A percentile compares a stretch with the other conserved stretches of the same genome.
Conservation (phyloP, 2,797 vertebrate genomes). For the Pachyuromys duprasi region DNA sequence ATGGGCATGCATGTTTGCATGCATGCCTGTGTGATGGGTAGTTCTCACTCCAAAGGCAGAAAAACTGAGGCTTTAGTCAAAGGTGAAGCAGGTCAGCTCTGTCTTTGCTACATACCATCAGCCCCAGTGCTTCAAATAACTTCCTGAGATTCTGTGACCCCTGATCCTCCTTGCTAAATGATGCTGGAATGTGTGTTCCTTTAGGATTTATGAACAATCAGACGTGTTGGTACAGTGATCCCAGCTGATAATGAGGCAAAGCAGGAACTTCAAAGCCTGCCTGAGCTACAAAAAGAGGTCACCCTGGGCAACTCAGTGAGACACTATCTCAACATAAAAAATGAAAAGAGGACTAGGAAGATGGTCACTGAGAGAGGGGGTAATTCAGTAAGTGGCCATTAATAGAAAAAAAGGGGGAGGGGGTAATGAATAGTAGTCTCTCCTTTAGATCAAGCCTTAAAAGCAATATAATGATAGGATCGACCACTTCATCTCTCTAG, state of each 20-base stretch:
- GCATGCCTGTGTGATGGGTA: neutral
- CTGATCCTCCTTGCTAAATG: neutral
- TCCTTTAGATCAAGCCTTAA: neutral
- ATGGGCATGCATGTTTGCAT: neutral
- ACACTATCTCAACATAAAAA: neutral
- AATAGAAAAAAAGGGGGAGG: neutral
- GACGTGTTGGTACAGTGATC: neutral
- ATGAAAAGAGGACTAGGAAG: neutral
- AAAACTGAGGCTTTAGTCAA: slow-evolving; percentile 15
- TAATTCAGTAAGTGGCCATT: neutral
- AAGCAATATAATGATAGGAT: neutral
- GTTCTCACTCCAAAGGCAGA: slow-evolving; percentile 1
- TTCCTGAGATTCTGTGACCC: neutral
- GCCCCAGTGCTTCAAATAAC: neutral
- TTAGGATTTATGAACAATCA: neutral
- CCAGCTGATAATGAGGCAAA: neutral
- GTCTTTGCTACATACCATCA: neutral
- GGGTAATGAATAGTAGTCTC: neutral
- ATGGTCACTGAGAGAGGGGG: too few species aligned
- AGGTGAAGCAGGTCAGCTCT: neutral
- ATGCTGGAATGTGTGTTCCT: neutral
- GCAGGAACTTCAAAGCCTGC: neutral
- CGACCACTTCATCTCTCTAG: neutral
- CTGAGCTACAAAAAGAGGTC: neutral
- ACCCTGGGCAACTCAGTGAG: neutral